Base-by-base conservation (phyloP, 2,888 invertebrate genomes). In the Norana najaformis region DNA sequence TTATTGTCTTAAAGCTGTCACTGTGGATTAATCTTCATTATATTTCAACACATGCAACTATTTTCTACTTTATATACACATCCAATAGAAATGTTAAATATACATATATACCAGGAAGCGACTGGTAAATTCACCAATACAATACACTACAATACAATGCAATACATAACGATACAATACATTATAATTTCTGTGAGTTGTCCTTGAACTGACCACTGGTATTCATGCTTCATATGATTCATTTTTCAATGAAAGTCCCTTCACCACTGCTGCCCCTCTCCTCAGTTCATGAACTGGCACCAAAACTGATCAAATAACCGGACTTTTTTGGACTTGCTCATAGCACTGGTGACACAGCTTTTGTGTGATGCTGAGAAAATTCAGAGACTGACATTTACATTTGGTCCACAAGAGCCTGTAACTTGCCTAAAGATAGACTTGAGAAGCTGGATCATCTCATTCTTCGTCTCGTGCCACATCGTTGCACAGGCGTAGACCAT, bases 391-490 rank as follows among this genome's bases (percentile, higher is more conserved):
- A n/a, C n/a, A n/a, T n/a, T 11, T 11, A 8, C n/a, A 69, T 13
- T 11, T 69, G 69, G 14, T 69, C n/a, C n/a, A 69, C 8, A 69
- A n/a, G 4, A n/a, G 69, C 13, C 30, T 69, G 0, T 69, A 35
- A 36, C 85, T 85, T 91, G 94, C 94, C 94, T 92, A 92, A 94
- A 94, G 39, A 94, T 92, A 30, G 94, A 94, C 91, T 94, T 94
- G 53, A 94, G 90, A 38, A 94, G 91, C 89, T 94, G 94, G 20
- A 93, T 93, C 94, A 94, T 94, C 91, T 94, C 94, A 53, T 92
- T 93, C 89, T 93, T 91, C 1, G 94, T 94, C 90, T 94, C 94
- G 91, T 94, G 94, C 94, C 94, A 94, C 94, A 94, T 94, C 38
- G 94, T 94, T 41, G 94, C 94, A 91, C 94, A 94, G 89, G 94